These are phyloP conservation scores for Dynastes grantii DNA, from an alignment of 2,888 invertebrate genomes.

Conservation along the genomic window DNA sequence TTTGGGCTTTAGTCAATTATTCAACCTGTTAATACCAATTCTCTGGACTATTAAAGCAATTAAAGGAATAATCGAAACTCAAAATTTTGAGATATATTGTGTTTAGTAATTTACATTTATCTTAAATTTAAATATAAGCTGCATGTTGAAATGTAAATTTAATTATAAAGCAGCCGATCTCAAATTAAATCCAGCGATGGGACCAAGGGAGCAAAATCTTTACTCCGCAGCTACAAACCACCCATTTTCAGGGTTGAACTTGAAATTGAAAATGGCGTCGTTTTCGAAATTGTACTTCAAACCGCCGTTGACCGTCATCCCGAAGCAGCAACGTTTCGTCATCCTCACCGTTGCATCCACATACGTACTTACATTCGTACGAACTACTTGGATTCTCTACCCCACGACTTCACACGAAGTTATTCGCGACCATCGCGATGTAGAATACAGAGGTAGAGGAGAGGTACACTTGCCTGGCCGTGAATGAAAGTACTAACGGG, in stretches of 20 bases:
- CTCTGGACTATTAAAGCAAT: too few species aligned
- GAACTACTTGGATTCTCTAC: neutral
- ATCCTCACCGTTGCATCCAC: neutral
- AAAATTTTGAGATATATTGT: too few species aligned
- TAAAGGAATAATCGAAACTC: too few species aligned
- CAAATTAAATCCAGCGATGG: too few species aligned
- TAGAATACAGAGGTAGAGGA: slow-evolving; percentile 28
- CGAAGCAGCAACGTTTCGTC: neutral
- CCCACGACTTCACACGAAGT: slow-evolving; percentile 50
- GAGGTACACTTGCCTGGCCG: slow-evolving; percentile 60
- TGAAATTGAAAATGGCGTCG: neutral
- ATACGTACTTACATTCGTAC: neutral
- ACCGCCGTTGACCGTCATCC: neutral
- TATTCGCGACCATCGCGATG: slow-evolving; percentile 51
- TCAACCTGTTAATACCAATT: too few species aligned
- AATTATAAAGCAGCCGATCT: too few species aligned
- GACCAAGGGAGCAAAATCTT: neutral
- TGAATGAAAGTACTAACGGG: slow-evolving; percentile 66
- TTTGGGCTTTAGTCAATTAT: too few species aligned
- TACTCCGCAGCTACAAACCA: neutral
- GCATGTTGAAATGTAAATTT: too few species aligned
- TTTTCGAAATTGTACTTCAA: neutral
- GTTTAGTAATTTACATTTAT: too few species aligned
- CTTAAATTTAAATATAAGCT: too few species aligned
- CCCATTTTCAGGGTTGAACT: neutral